Evolutionary conservation across 2,888 invertebrate species (phyloP).

Genomic region (Serrognathus titanus): DNA sequence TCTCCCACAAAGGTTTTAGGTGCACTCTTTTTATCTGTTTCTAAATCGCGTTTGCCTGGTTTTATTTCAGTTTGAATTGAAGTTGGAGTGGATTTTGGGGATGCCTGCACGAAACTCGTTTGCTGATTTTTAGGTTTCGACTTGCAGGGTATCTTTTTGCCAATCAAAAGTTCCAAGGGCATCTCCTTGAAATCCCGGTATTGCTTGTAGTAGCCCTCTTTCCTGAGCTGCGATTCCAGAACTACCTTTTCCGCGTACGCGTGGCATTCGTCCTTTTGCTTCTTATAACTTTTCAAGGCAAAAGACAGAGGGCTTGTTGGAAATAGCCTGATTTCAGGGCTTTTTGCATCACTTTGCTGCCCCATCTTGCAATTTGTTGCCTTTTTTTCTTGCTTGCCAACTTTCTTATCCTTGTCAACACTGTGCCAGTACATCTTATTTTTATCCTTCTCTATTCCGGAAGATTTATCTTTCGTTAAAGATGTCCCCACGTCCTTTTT

Average conservation of each 20-base stretch:
- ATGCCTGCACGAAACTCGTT: conserved; percentile 1
- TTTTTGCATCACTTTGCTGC: not conserved
- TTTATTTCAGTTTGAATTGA: conserved; percentile 8
- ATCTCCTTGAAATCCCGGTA: conserved; percentile 30
- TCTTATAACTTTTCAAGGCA: conserved; percentile 9
- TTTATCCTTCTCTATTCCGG: not conserved
- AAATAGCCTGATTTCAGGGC: not conserved
- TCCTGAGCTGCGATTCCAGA: conserved; percentile 24
- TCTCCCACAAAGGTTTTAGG: too few species aligned
- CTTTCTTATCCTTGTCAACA: not conserved
- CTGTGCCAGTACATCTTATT: conserved; percentile 3
- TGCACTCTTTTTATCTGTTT: too few species aligned
- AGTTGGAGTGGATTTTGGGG: conserved; percentile 1
- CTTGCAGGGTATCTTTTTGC: conserved; percentile 11
- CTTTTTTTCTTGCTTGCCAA: not conserved
- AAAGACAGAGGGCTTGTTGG: not conserved
- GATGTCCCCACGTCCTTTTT: not conserved
- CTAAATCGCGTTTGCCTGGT: not conserved
- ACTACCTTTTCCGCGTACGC: conserved; percentile 27
- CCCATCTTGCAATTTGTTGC: not conserved
- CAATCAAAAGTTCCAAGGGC: conserved; percentile 27
- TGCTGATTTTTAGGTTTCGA: not conserved
- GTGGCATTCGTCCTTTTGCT: conserved; percentile 22
- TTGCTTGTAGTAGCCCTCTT: conserved; percentile 25
- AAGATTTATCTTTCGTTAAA: not conserved